Evolutionary conservation across 2,888 invertebrate genomes (phyloP), one percentile per base, ranked within the genome.

Genomic region (Aproaerema taeniolella): DNA sequence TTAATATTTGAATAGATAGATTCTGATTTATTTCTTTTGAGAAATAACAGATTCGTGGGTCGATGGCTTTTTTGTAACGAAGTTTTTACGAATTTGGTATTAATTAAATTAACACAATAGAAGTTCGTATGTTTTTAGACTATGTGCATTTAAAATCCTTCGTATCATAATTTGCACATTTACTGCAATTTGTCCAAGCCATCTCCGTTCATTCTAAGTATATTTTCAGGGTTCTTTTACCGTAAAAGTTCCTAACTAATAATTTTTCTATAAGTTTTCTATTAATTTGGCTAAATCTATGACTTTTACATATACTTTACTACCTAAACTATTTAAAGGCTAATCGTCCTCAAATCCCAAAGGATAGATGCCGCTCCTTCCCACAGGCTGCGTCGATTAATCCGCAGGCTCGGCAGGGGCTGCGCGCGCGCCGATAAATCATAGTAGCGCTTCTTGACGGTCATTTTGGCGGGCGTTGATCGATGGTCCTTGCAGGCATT

Each of bases 401-500:
- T 26, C 26, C n/a, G n/a, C n/a, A n/a, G n/a, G 26, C 56, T 58
- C 58, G 50, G 47, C 45, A 45, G 39, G 39, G 41, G 24, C 50
- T n/a, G 61, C 60, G 63, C 59, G 43, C 52, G 56, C 58, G 60
- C 47, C 47, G 39, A 32, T 83, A 72, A 75, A 83, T 83, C 82
- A 83, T 74, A 65, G 65, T 77, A 68, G 72, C 79, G 81, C 83
- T 85, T 82, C 83, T 80, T 78, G 73, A 78, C 58, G 55, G 55
- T 75, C 51, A 77, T 81, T 72, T 73, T 68, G 70, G 59, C 49
- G 24, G 69, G 57, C 72, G 63, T 64, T 81, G 82, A 82, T 82
- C 73, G 75, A 83, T 82, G 61, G 53, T 48, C 40, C 16, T 36
- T 32, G 43, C 45, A 49, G 41, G 36, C 29, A 31, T 36, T 43